phyloP scores from a whole-genome alignment of 2,888 invertebrate species.

The Pycnomerus fuliginosus region DNA sequence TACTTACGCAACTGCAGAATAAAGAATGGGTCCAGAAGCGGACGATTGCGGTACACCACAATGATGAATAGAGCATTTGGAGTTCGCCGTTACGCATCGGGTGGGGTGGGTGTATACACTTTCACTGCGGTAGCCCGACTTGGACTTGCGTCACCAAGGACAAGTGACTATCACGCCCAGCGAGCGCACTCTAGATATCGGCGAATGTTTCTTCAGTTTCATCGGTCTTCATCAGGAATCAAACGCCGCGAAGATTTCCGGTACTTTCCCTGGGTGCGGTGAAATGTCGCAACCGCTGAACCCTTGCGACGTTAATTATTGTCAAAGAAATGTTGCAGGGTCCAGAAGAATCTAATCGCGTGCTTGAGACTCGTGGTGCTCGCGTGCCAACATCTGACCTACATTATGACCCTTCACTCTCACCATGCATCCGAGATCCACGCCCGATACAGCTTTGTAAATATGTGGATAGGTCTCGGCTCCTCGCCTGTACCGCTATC shows the following conservation, averaged over 20 bases:
- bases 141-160: slow-evolving; percentile 42
- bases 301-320: no score
- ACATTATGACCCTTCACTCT: slow-evolving; percentile 49
- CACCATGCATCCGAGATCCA: slow-evolving; percentile 33
- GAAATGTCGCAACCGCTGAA: no score
- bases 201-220: no score
- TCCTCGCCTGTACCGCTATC: no score
- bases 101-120: slow-evolving; percentile 46
- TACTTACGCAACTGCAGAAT: background rate
- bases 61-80: slow-evolving; percentile 13
- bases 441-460: slow-evolving; percentile 32
- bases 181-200: slow-evolving; percentile 12
- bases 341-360: slow-evolving; percentile 21
- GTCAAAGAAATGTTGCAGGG: no score
- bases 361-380: slow-evolving; percentile 42
- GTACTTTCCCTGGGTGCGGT: slow-evolving; percentile 15
- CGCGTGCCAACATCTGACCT: slow-evolving; percentile 50
- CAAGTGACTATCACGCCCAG: slow-evolving; percentile 32
- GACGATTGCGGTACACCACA: slow-evolving; percentile 1
- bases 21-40: slow-evolving; percentile 3
- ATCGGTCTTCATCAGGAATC: slow-evolving; percentile 1
- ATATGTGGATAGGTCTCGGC: no score
- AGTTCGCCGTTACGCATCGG: slow-evolving; percentile 34
- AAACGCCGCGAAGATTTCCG: slow-evolving; percentile 4
- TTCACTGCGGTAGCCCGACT: slow-evolving; percentile 40